phyloP scores from a whole-genome alignment of 2,113 vertebrate genomes.

The Ceyx cyanopectus region DNA sequence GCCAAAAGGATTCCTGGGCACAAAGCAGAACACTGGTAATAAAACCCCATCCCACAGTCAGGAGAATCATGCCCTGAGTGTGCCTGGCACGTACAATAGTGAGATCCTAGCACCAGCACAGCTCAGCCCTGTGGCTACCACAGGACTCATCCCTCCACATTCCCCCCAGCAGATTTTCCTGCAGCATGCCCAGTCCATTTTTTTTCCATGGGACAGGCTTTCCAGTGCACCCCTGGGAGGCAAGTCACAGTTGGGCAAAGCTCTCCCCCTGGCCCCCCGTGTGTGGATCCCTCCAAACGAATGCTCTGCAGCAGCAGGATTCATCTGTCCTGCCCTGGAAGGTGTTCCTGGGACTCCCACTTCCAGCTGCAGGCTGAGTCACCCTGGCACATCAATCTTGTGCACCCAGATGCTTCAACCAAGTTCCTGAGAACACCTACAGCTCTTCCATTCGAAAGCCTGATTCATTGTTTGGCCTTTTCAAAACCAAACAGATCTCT shows the following conservation, averaged over 20 bases:
- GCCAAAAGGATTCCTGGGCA: background rate
- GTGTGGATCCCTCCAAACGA: accelerated
- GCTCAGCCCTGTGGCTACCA: background rate
- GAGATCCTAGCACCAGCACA: background rate
- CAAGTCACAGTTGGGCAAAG: background rate
- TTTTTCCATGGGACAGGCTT: background rate
- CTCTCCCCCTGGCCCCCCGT: background rate
- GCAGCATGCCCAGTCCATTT: accelerated
- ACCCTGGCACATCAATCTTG: background rate
- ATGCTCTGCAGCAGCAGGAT: background rate
- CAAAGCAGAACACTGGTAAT: background rate
- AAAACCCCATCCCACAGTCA: accelerated
- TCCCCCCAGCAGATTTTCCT: background rate
- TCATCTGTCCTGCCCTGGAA: background rate
- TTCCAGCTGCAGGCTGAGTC: background rate
- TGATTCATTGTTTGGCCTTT: conserved; percentile 63
- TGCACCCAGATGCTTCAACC: background rate
- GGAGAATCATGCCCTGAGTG: background rate
- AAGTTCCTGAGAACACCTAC: conserved; percentile 30
- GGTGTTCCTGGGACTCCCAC: background rate
- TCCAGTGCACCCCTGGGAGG: background rate
- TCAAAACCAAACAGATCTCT: conserved; percentile 22
- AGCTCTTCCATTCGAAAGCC: conserved; percentile 35
- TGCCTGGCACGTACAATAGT: background rate
- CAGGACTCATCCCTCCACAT: background rate